Evolutionary conservation across 1,140 invertebrate genomes (phyloP).

Genomic region (Macrobrachium rosenbergii): DNA sequence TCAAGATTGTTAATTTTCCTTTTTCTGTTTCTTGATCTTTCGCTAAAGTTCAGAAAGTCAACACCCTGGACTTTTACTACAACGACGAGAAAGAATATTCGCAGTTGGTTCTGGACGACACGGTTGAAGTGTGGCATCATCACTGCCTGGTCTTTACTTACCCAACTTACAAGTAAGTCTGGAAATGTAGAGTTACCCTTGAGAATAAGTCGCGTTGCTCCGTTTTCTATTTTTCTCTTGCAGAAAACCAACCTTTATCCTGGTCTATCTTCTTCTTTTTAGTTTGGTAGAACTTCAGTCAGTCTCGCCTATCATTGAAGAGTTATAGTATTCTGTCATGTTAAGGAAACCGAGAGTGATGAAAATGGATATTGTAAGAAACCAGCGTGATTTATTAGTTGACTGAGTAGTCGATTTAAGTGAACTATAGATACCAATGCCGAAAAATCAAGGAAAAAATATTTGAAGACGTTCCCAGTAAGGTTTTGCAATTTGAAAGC

Average conservation of each 20-base stretch:
- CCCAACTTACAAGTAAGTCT: constrained; percentile 14
- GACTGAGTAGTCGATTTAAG: too few species aligned
- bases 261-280: too few species aligned
- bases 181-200: background rate
- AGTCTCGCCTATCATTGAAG: too few species aligned
- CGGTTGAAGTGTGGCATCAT: constrained; percentile 9
- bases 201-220: background rate
- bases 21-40: background rate
- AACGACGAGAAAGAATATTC: constrained; percentile 14
- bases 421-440: too few species aligned
- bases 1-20: background rate
- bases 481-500: too few species aligned
- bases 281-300: background rate
- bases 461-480: too few species aligned
- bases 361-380: too few species aligned
- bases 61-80: constrained; percentile 18
- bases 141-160: constrained; percentile 21
- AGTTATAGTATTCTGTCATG: too few species aligned
- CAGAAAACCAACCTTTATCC: too few species aligned
- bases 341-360: too few species aligned
- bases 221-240: background rate
- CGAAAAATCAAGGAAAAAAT: too few species aligned
- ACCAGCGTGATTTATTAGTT: too few species aligned
- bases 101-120: constrained; percentile 6
- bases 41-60: background rate